Evolutionary conservation across 2,797 vertebrate species (phyloP), one percentile per base, ranked within the genome.

Genomic region (Enteromius afrohamiltoni): DNA sequence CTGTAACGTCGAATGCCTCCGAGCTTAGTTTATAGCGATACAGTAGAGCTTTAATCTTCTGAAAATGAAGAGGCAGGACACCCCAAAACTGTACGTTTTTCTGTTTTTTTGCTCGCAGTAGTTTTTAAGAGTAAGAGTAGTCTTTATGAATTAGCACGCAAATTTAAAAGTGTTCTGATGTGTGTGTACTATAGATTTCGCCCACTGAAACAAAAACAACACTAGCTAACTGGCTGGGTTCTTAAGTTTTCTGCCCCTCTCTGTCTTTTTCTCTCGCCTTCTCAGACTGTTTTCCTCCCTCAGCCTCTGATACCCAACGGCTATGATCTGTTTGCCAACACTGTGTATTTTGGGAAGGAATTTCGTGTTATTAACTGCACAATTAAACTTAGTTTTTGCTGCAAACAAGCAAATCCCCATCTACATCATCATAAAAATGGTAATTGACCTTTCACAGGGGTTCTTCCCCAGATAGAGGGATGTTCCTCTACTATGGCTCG

Each of bases 401-500:
- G 93, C 87, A 93, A 90, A 89, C 92, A 91, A 89, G 88, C 88
- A 90, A 94, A 89, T 95, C 91, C 84, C 91, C 88, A 91, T 90
- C 92, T 93, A 87, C 91, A 93, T 92, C 91, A 92, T 93, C 93
- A 93, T 92, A 91, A 92, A 94, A 93, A 93, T 92, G 87, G 89
- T 93, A 92, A 94, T 93, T 94, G 93, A 93, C 95, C 94, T 92
- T 94, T 95, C 94, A 91, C 91, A 91, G 92, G 91, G 91, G 16
- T 62, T 70, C 60, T 64, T 3, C 31, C 26, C 29, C 34, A 60
- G 92, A 89, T 91, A 93, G 92, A 93, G 92, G 92, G 92, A 93
- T 84, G 82, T 77, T 92, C 94, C 86, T 85, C 91, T 93, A 88
- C 45, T 93, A 91, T 92, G 91, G 90, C 90, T 89, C 90, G 91